A percentile compares a stretch with the other conserved stretches of the same genome.
Conservation (phyloP, 2,888 invertebrate genomes). For the Argyresthia albistria region DNA sequence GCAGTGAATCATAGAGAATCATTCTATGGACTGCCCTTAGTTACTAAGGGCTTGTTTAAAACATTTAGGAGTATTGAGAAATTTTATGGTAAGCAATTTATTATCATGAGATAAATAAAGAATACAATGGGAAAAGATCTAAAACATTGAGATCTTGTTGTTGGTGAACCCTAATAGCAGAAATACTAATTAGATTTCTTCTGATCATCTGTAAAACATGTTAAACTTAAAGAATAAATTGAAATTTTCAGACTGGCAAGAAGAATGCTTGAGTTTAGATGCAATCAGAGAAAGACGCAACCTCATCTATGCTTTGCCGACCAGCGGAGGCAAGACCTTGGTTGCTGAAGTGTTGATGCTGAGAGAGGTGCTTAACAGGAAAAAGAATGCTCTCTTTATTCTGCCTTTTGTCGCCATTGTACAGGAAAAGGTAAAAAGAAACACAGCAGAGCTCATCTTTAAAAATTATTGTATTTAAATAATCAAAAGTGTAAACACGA, state of each 20-base stretch:
- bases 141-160: too few species aligned
- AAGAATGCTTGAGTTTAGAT: conserved; percentile 88
- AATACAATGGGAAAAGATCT: too few species aligned
- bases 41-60: conserved; percentile 79
- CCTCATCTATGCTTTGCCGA: conserved; percentile 93
- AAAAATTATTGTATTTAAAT: too few species aligned
- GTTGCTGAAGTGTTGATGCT: conserved; percentile 97
- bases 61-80: conserved; percentile 83
- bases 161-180: too few species aligned
- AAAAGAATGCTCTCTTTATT: conserved; percentile 89
- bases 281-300: conserved; percentile 82
- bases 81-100: conserved; percentile 80
- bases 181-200: too few species aligned
- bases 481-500: too few species aligned
- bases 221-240: background rate
- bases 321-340: conserved; percentile 97
- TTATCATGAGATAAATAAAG: too few species aligned
- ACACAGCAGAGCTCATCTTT: too few species aligned
- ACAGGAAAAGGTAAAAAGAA: conserved; percentile 88
- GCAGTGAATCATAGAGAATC: conserved; percentile 14
- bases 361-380: conserved; percentile 84
- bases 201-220: background rate
- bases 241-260: conserved; percentile 87
- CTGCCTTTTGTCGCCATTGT: conserved; percentile 97
- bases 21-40: conserved; percentile 86